Evolutionary conservation across 2,797 vertebrate genomes (phyloP).

Genomic region (Paramormyrops hopkinsi): DNA sequence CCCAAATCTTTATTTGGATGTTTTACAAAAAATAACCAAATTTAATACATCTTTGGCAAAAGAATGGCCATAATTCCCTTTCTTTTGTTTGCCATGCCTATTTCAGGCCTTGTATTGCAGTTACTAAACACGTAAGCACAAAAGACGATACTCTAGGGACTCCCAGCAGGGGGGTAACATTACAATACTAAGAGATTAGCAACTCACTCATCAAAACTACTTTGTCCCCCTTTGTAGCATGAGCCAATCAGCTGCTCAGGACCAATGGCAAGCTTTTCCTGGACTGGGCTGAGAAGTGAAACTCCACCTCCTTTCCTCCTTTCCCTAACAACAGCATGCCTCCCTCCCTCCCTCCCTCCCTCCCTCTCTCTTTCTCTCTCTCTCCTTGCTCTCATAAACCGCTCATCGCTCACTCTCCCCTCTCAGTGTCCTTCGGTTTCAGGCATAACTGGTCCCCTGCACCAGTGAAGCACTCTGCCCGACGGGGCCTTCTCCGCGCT

Average conservation of each 20-base stretch:
- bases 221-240: constrained; percentile 36
- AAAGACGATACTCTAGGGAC: constrained; percentile 30
- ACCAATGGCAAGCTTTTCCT: constrained; percentile 34
- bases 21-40: not conserved
- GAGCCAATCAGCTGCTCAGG: constrained; percentile 32
- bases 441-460: not conserved
- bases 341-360: not conserved
- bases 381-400: not conserved
- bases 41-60: not conserved
- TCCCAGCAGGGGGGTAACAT: constrained; percentile 21
- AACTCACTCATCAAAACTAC: constrained; percentile 38
- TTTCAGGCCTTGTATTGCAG: not conserved
- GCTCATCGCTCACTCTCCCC: not conserved
- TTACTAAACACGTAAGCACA: constrained; percentile 24
- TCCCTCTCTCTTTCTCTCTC: not conserved
- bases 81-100: not conserved
- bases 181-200: constrained; percentile 22
- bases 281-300: constrained; percentile 34
- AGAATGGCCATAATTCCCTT: not conserved
- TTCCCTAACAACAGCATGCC: constrained; percentile 36
- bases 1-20: not conserved
- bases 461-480: not conserved
- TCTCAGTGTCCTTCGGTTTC: not conserved
- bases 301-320: constrained; percentile 31
- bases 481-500: not conserved